Conservation (phyloP, 2,113 vertebrate genomes). For the Anarhynchus alexandrinus region DNA sequence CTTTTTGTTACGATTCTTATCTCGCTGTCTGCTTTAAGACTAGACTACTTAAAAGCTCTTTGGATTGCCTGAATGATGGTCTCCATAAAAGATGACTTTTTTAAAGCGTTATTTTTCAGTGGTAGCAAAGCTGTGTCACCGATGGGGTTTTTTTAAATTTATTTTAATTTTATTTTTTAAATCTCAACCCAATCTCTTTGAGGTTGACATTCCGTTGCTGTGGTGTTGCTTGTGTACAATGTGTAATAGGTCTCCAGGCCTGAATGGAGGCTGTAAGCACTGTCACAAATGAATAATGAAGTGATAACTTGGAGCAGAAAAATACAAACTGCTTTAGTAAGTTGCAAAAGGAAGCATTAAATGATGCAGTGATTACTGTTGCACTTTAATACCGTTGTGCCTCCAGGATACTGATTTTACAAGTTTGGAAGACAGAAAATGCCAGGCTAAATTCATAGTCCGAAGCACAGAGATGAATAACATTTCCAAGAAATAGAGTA, state of each 20-base stretch:
- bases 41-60: not conserved
- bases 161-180: not conserved
- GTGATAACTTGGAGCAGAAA: not conserved
- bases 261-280: not conserved
- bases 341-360: slow-evolving; percentile 3
- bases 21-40: not conserved
- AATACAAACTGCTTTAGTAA: not conserved
- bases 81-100: not conserved
- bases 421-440: slow-evolving; percentile 26
- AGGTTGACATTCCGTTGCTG: not conserved
- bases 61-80: not conserved
- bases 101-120: not conserved
- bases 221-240: not conserved
- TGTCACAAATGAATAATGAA: not conserved
- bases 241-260: not conserved
- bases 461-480: not conserved
- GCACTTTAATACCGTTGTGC: not conserved
- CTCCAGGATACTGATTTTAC: not conserved
- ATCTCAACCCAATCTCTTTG: not conserved
- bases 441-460: not conserved
- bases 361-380: not conserved
- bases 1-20: not conserved
- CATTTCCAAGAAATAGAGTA: slow-evolving; percentile 20
- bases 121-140: not conserved
- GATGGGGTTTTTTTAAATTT: not conserved